These are phyloP conservation scores for Heliconius erato DNA, from an alignment of 2,888 invertebrate genomes.

Conservation along the genomic window DNA sequence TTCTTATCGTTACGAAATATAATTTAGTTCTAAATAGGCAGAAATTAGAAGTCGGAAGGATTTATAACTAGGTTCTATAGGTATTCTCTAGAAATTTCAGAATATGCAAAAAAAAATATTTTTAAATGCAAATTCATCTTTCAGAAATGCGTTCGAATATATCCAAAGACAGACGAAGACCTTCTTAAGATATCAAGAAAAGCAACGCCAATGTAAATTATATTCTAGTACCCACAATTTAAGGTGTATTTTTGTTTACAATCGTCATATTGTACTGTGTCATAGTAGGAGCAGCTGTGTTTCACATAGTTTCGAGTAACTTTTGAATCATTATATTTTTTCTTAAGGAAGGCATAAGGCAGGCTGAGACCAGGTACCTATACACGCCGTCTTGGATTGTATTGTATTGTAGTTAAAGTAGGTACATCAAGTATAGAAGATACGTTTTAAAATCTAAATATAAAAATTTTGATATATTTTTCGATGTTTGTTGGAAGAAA, in stretches of 20 bases:
- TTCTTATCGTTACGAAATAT: no score
- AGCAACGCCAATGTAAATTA: constrained; percentile 47
- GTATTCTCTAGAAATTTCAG: background rate
- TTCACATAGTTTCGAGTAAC: constrained; percentile 77
- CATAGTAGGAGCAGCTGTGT: constrained; percentile 74
- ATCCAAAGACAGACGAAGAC: constrained; percentile 70
- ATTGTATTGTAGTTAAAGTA: constrained; percentile 40
- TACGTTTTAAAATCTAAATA: background rate
- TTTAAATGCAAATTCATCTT: constrained; percentile 29
- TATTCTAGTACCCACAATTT: background rate
- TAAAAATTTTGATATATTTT: background rate
- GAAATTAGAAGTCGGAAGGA: background rate
- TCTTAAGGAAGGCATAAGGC: constrained; percentile 72
- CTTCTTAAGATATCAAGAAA: constrained; percentile 58
- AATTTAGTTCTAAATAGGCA: no score
- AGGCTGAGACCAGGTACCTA: constrained; percentile 78
- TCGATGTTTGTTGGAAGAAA: background rate
- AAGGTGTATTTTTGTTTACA: constrained; percentile 54
- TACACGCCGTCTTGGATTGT: constrained; percentile 58
- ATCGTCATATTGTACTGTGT: constrained; percentile 25
- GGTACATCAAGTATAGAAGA: background rate
- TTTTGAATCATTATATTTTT: constrained; percentile 82
- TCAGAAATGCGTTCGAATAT: constrained; percentile 71
- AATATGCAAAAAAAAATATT: background rate
- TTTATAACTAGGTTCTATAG: background rate